Conservation (phyloP, 2,113 vertebrate genomes). For the Psilopsiagon aurifrons region DNA sequence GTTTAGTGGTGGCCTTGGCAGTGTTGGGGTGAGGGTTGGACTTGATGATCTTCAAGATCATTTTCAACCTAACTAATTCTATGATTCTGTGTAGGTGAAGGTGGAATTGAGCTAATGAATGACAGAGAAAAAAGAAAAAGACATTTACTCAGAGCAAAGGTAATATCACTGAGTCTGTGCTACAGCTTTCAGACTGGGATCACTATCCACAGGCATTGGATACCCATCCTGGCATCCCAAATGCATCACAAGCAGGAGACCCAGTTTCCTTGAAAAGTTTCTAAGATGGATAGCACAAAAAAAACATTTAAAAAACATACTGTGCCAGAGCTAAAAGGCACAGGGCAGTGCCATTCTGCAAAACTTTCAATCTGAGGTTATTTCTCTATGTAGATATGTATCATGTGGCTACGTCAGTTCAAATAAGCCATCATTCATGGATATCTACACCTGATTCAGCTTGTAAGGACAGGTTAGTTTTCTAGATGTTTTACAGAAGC, state of each 20-base stretch:
- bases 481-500: neutral
- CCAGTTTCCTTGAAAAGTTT: neutral
- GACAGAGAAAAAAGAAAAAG: neutral
- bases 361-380: neutral
- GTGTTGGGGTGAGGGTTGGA: neutral
- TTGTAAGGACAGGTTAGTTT: neutral
- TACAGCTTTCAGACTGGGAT: neutral
- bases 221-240: neutral
- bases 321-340: neutral
- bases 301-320: neutral
- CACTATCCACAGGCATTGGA: neutral
- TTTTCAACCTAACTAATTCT: neutral
- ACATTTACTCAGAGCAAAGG: neutral
- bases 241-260: neutral
- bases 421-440: neutral
- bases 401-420: rapidly evolving
- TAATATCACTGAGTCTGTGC: neutral
- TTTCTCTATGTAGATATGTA: neutral
- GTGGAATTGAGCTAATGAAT: neutral
- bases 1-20: neutral
- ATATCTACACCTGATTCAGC: too few species aligned
- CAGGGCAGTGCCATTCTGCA: neutral
- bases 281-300: neutral
- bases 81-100: neutral
- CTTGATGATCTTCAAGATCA: neutral